Percentiles rank a stretch among this genome's conserved stretches.
Evolutionary conservation across 1,140 invertebrate species (phyloP).

Genomic region (Palaemon carinicauda): DNA sequence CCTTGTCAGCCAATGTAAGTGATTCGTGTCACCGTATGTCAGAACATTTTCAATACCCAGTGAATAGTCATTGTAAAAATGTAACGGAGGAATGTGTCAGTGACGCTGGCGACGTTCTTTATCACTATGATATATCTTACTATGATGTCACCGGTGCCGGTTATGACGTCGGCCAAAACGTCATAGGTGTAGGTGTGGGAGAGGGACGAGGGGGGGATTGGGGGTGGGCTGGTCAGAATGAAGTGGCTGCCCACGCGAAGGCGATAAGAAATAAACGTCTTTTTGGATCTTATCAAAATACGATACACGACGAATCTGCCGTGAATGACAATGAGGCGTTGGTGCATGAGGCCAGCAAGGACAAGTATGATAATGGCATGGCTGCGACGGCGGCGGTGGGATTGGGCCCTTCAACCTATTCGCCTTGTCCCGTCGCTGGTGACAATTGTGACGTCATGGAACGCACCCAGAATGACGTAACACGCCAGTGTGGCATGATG

Average conservation of each 20-base stretch:
- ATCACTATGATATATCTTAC: constrained; percentile 22
- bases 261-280: neutral
- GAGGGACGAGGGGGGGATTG: neutral
- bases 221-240: neutral
- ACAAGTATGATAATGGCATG: neutral
- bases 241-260: neutral
- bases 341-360: neutral
- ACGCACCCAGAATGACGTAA: neutral
- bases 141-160: neutral
- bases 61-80: too few species aligned
- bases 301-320: neutral
- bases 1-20: too few species aligned
- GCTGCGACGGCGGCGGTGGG: too few species aligned
- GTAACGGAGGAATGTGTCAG: neutral
- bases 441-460: neutral
- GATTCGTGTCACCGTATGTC: too few species aligned
- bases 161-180: neutral
- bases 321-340: neutral
- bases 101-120: neutral
- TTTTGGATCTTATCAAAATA: neutral
- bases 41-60: too few species aligned
- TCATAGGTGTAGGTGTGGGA: neutral
- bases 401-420: neutral
- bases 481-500: neutral
- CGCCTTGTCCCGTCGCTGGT: neutral